Percentiles rank a stretch among this genome's conserved stretches.
These are phyloP conservation scores for Hyalella azteca DNA, from an alignment of 2,888 invertebrate species.

Conservation along the genomic window DNA sequence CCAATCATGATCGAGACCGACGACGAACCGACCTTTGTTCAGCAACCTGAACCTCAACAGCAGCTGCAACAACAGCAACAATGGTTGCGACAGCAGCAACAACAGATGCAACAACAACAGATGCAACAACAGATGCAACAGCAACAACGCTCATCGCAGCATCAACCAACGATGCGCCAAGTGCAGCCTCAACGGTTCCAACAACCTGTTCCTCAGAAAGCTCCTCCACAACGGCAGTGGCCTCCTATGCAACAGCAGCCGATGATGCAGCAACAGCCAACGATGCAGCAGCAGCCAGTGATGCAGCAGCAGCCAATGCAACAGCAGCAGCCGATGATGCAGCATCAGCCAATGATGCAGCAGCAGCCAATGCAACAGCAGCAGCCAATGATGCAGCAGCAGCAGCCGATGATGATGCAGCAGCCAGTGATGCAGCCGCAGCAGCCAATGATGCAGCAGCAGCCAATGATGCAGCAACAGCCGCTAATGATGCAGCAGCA, in stretches of 20 bases:
- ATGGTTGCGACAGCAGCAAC: slow-evolving; percentile 33
- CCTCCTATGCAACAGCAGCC: not conserved
- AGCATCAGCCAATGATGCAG: not conserved
- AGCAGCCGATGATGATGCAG: not conserved
- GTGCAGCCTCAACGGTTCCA: slow-evolving; percentile 4
- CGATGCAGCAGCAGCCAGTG: slow-evolving; percentile 27
- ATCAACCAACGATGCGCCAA: not conserved
- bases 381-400: slow-evolving; percentile 15
- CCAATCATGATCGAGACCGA: slow-evolving; percentile 19
- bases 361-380: slow-evolving; percentile 35
- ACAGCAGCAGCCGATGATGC: not conserved
- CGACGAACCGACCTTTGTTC: not conserved
- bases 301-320: slow-evolving; percentile 31
- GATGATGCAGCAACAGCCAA: not conserved
- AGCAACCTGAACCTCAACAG: not conserved
- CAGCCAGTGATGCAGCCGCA: not conserved
- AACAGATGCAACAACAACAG: slow-evolving; percentile 40
- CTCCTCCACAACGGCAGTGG: slow-evolving; percentile 2
- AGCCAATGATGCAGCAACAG: slow-evolving; percentile 33
- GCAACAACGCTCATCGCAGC: not conserved
- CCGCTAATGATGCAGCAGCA: not conserved
- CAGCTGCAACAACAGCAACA: slow-evolving; percentile 37
- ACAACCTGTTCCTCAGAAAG: not conserved
- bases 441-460: slow-evolving; percentile 18
- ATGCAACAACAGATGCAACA: slow-evolving; percentile 30